These are phyloP conservation scores for Vulpes lagopus DNA, from an alignment of 2,113 vertebrate genomes.

Conservation along the genomic window DNA sequence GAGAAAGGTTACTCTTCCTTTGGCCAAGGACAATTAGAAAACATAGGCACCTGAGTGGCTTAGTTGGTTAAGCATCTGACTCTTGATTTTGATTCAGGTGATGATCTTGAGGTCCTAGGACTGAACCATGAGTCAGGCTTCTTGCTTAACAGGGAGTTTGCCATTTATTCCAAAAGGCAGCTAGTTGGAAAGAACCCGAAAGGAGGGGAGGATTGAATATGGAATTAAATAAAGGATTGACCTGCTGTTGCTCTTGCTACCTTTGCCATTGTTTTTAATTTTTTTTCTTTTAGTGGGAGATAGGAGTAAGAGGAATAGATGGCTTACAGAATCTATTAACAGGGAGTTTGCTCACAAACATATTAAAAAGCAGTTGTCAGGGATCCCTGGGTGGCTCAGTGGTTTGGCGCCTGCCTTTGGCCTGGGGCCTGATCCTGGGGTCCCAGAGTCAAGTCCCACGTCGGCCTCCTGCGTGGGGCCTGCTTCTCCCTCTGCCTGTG, in stretches of 20 bases:
- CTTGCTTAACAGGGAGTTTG: not conserved
- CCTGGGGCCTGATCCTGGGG: no score
- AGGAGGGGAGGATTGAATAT: not conserved
- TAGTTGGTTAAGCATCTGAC: not conserved
- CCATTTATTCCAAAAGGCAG: conserved; percentile 32
- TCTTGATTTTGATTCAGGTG: not conserved
- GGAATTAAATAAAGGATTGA: not conserved
- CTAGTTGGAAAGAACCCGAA: not conserved
- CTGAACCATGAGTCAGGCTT: not conserved
- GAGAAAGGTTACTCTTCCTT: not conserved
- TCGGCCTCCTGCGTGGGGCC: no score
- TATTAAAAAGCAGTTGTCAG: not conserved
- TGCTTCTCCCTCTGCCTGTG: no score
- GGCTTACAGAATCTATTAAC: not conserved
- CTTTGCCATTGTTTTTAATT: not conserved
- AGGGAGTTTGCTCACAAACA: no score
- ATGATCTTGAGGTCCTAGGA: not conserved
- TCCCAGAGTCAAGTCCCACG: no score
- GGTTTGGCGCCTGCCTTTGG: no score
- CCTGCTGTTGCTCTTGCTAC: not conserved
- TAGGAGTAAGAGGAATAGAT: not conserved
- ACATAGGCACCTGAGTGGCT: not conserved
- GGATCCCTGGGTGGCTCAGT: no score
- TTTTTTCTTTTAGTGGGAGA: not conserved
- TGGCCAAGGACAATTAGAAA: not conserved